A percentile compares a stretch with the other conserved stretches of the same genome.
Conservation (phyloP, 2,888 invertebrate species). For the Mesorhabditis belari region DNA sequence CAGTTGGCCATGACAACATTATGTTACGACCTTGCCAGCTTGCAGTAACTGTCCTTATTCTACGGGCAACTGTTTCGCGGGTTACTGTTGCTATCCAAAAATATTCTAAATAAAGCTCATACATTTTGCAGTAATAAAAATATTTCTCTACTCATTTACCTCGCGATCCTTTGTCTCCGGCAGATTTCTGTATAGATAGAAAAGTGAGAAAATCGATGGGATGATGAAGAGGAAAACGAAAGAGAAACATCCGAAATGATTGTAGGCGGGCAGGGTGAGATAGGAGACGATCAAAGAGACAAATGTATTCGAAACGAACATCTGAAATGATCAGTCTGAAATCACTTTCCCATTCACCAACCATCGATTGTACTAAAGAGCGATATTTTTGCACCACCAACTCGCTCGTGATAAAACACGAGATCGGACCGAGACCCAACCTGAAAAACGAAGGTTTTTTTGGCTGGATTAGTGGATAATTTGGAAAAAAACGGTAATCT, state of each 20-base stretch:
- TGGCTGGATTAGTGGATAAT: no score
- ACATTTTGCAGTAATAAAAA: neutral
- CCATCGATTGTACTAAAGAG: neutral
- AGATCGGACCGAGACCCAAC: neutral
- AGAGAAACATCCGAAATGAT: neutral
- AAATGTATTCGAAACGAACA: neutral
- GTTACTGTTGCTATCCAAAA: no score
- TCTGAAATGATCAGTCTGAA: neutral
- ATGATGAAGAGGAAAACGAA: neutral
- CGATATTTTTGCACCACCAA: neutral
- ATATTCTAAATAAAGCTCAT: no score
- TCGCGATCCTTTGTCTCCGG: neutral
- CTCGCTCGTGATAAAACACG: neutral
- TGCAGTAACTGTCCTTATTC: no score
- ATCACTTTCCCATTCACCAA: neutral
- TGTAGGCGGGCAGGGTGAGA: neutral
- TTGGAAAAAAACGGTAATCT: neutral
- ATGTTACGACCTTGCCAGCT: no score
- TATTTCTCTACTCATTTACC: neutral
- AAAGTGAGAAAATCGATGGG: neutral
- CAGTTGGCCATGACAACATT: no score
- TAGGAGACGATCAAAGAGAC: neutral
- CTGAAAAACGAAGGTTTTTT: neutral
- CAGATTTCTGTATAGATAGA: neutral
- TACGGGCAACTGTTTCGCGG: no score